Evolutionary conservation across 2,113 vertebrate species (phyloP).

Genomic region (Emydocephalus ijimae): DNA sequence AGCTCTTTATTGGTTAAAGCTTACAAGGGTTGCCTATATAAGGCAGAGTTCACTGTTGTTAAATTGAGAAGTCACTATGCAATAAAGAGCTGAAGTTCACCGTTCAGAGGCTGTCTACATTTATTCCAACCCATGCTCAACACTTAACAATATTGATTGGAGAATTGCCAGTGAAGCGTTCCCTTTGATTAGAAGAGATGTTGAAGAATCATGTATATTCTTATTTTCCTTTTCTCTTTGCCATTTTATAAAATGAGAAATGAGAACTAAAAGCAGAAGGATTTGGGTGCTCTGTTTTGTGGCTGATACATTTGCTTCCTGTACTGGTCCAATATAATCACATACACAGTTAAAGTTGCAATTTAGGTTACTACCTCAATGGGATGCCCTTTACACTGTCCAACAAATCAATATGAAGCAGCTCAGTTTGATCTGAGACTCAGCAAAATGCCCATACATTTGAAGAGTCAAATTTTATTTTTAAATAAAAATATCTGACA

Average conservation of each 20-base stretch:
- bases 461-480: background rate
- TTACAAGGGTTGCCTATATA: too few relatives aligned
- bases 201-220: background rate
- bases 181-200: background rate
- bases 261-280: background rate
- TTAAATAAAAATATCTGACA: too few relatives aligned
- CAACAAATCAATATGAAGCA: background rate
- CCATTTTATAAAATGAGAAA: background rate
- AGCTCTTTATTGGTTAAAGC: too few relatives aligned
- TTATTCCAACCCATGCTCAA: too few relatives aligned
- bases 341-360: background rate
- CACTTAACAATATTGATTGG: too few relatives aligned
- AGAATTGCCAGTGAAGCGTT: background rate
- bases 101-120: too few relatives aligned
- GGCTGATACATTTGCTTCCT: background rate
- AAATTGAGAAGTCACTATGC: too few relatives aligned
- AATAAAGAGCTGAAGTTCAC: too few relatives aligned
- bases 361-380: background rate
- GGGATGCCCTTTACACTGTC: background rate
- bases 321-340: background rate
- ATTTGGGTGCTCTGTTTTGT: background rate
- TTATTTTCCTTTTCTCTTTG: background rate
- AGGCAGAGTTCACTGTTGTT: too few relatives aligned
- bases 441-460: background rate
- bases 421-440: background rate